Base-by-base conservation (phyloP, 92 coral and sea anemone species). In the Phenganax marumi region DNA sequence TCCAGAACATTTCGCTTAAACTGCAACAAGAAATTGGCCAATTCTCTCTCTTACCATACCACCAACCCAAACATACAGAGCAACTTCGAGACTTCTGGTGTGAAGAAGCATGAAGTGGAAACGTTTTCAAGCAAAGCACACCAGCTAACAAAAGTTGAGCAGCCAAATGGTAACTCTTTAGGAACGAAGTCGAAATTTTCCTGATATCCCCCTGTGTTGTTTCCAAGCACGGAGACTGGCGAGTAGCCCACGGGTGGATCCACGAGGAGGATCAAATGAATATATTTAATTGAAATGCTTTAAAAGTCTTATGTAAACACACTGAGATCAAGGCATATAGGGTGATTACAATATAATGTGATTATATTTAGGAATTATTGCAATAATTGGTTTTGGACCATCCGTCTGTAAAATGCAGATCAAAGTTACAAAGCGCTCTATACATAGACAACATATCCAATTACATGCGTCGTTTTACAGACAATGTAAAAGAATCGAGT, bases 401-500 rank as follows among this genome's bases (percentile, higher is more conserved):
- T 33, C 18, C 17, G 49, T 1, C 72, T 33, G 49, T 66, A 25
- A 49, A 49, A 33, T 25, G n/a, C 17, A 12, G 49, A 14, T 33
- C 49, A 66, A 21, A 25, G 25, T 1, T 25, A 66, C 49, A 25
- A 12, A 1, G 43, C 43, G 5, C 5, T 33, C 43, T 33, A 33
- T 33, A 33, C 1, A 66, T 23, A 62, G 8, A 14, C 68, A 18
- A 39, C 72, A 33, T 66, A 66, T 66, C 72, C 72, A 23, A 66
- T 66, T 66, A 66, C 72, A 66, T 66, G 49, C 43, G 72, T 66
- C 72, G 43, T 33, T 62, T 66, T 25, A 49, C 72, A 66, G 33
- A 66, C 72, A 24, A 66, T 49, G 49, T 25, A 33, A 17, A 18
- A n/a, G 50, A 0, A 49, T 10, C 50, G 23, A 21, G 72, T 66